phyloP scores from a whole-genome alignment of 2,113 vertebrate genomes.

The Mesocricetus auratus region DNA sequence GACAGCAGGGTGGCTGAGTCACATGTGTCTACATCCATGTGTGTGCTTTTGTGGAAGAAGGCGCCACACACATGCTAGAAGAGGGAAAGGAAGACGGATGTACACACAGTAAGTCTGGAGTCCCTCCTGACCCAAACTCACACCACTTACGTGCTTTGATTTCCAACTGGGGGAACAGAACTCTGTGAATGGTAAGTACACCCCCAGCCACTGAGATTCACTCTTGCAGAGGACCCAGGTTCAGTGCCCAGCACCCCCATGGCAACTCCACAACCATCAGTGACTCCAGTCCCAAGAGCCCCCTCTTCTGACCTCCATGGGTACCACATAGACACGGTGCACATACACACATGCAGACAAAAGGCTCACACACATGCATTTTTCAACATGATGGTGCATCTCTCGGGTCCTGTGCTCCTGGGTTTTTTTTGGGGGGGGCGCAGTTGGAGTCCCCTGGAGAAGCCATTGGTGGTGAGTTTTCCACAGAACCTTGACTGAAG shows the following conservation, averaged over 20 bases:
- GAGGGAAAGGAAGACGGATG: not conserved
- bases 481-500: not conserved
- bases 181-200: not conserved
- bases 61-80: not conserved
- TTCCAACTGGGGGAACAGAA: not conserved
- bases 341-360: not conserved
- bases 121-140: not conserved
- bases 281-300: not conserved
- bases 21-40: not conserved
- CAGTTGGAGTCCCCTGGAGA: not conserved
- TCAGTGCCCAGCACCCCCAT: not conserved
- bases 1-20: not conserved
- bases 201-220: not conserved
- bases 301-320: not conserved
- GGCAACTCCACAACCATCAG: not conserved
- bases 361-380: not conserved
- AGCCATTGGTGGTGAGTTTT: too few species aligned
- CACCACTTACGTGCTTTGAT: not conserved
- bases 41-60: not conserved
- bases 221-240: not conserved
- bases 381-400: not conserved
- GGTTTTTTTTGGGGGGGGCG: fast-evolving
- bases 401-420: fast-evolving
- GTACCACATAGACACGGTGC: not conserved
- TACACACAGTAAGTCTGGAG: not conserved